Evolutionary conservation across 2,888 invertebrate genomes (phyloP), one percentile per base, ranked within the genome.

Genomic region (Ormia ochracea): DNA sequence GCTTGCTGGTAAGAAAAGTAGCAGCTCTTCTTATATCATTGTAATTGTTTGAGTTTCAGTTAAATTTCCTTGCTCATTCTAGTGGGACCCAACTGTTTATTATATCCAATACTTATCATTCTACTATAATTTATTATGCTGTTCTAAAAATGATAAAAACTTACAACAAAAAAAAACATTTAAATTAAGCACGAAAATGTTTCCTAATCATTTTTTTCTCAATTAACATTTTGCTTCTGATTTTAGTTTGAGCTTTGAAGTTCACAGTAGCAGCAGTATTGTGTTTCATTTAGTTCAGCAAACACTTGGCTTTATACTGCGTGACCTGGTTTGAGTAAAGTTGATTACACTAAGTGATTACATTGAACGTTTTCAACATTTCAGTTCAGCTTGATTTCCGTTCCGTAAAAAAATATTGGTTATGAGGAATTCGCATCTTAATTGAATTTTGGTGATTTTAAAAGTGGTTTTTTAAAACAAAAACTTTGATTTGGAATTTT

Each of bases 101-200:
- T 65, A 48, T 23, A 50, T 65, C n/a, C 31, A 61, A 31, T 43
- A 59, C 21, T 21, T 23, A 52, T 52, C 33, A n/a, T 28, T 21
- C 7, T 45, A 45, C 14, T 4, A 2, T 48, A 21, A 12, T 56
- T 33, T n/a, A 4, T 19, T 70, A n/a, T n/a, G n/a, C 31, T 59
- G 19, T 23, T 48, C 5, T 5, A 36, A 36, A 36, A 21, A 28
- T 50, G 50, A 70, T 70, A 70, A 59, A 48, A 69, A 38, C 12
- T n/a, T 23, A 4, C 3, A 17, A 17, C 14, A 12, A 21, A 12
- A n/a, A n/a, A 52, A 6, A 31, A 19, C 19, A 36, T 45, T 58
- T 28, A 45, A 48, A 56, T 36, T 26, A 50, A 31, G 3, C 3
- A 33, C 17, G 45, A 50, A 56, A 36, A 12, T 12, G 23, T 69